Evolutionary conservation across 1,140 invertebrate species (phyloP).

Genomic region (Bombus huntii): DNA sequence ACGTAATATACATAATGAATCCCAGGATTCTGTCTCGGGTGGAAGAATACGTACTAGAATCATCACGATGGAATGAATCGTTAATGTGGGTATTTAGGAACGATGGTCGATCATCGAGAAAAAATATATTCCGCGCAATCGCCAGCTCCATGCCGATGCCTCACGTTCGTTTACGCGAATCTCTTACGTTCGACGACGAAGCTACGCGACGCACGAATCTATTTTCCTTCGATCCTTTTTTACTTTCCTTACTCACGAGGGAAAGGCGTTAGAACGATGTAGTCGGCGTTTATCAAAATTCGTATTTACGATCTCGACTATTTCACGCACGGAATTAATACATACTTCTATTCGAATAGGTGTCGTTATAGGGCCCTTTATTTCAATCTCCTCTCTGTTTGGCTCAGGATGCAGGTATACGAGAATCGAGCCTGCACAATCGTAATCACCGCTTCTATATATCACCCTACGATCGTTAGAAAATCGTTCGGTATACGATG

Average conservation of each 20-base stretch:
- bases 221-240: too few species aligned
- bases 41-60: constrained; percentile 78
- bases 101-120: too few species aligned
- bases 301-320: not conserved
- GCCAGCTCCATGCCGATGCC: too few species aligned
- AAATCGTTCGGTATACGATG: not conserved
- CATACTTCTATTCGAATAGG: constrained; percentile 75
- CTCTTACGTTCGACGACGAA: too few species aligned
- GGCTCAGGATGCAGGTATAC: constrained; percentile 79
- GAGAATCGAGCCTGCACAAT: constrained; percentile 75
- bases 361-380: constrained; percentile 80
- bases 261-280: too few species aligned
- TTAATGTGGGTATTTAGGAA: too few species aligned
- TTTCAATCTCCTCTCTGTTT: constrained; percentile 78
- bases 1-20: constrained; percentile 80
- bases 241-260: too few species aligned
- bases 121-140: too few species aligned
- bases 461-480: constrained; percentile 66
- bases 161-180: too few species aligned
- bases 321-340: not conserved
- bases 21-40: constrained; percentile 74
- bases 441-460: constrained; percentile 74
- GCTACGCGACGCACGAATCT: too few species aligned
- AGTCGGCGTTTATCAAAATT: too few species aligned
- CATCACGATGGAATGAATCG: too few species aligned